These are phyloP conservation scores for Molorchus minor DNA, from an alignment of 2,888 invertebrate genomes.

Conservation along the genomic window DNA sequence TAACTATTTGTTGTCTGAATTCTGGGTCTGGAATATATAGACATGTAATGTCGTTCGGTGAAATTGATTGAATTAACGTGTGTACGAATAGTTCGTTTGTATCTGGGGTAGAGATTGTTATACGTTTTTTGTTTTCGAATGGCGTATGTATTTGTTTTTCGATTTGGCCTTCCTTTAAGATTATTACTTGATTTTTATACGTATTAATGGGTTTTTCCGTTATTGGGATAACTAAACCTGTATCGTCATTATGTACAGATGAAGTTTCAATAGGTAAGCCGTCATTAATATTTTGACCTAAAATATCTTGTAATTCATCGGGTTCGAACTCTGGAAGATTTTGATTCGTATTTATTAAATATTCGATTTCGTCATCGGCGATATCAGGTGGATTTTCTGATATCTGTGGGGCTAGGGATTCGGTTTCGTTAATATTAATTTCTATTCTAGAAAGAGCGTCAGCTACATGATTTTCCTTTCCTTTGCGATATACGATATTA, in stretches of 20 bases:
- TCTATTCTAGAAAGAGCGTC: slow-evolving; percentile 8
- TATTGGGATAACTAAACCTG: neutral
- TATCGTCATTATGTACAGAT: neutral
- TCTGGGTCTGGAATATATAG: neutral
- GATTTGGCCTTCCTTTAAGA: neutral
- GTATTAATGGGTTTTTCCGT: neutral
- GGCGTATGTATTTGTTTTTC: neutral
- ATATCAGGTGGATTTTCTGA: neutral
- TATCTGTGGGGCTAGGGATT: neutral
- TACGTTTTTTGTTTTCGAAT: neutral
- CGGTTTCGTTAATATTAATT: slow-evolving; percentile 1
- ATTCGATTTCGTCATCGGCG: neutral
- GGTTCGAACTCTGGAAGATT: neutral
- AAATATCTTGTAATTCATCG: neutral
- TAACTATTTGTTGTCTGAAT: neutral
- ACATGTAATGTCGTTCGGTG: neutral
- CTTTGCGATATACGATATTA: slow-evolving; percentile 13
- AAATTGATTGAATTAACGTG: neutral
- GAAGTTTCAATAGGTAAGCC: neutral
- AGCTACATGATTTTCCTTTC: slow-evolving; percentile 20
- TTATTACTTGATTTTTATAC: neutral
- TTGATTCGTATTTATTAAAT: neutral
- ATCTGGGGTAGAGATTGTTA: too few species aligned
- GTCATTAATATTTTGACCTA: neutral
- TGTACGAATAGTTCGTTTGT: neutral